Percentiles rank a stretch among this genome's conserved stretches.
Evolutionary conservation across 2,797 vertebrate genomes (phyloP).

Genomic region (Lepilemur ruficaudatus): DNA sequence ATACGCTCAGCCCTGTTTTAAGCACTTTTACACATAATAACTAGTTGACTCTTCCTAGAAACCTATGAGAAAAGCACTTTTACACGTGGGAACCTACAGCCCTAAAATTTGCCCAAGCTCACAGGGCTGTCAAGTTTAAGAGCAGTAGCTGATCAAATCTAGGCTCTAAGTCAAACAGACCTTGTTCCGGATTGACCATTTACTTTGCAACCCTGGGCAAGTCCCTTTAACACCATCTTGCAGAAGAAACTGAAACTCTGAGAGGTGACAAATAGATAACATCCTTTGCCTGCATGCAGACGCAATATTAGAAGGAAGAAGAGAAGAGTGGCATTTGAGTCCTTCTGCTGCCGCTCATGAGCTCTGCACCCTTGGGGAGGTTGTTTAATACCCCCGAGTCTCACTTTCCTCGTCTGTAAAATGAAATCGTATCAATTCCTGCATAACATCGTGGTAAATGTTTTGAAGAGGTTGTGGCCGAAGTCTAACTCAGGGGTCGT

Average conservation of each 20-base stretch:
- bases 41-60: background rate
- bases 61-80: background rate
- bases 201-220: background rate
- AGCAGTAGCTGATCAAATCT: background rate
- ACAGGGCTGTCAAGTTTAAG: background rate
- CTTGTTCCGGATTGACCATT: background rate
- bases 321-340: background rate
- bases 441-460: background rate
- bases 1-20: background rate
- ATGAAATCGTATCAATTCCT: background rate
- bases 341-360: background rate
- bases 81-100: background rate
- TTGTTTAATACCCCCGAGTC: background rate
- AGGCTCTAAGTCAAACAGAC: background rate
- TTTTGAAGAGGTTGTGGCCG: background rate
- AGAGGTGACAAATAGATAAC: background rate
- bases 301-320: background rate
- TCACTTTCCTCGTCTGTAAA: constrained; percentile 19
- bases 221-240: background rate
- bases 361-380: background rate
- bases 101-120: background rate
- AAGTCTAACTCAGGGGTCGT: background rate
- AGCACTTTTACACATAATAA: background rate
- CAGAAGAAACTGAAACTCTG: background rate
- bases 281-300: background rate